phyloP scores from a whole-genome alignment of 2,113 vertebrate genomes.

The Peucedramus taeniatus region DNA sequence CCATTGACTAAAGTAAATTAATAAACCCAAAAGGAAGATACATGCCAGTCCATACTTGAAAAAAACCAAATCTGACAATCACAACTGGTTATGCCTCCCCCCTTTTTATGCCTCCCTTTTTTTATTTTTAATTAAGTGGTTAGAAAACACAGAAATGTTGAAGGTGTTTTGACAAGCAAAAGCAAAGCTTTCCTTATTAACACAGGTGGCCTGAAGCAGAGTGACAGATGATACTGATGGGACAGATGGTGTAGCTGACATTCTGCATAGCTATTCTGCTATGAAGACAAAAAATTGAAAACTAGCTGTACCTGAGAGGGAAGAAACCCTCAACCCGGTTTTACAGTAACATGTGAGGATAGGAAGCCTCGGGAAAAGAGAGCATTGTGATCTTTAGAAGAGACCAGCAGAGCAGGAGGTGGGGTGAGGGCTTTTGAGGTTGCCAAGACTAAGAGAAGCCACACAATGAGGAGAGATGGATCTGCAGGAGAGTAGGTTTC shows the following conservation, averaged over 20 bases:
- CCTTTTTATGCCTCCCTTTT: not conserved
- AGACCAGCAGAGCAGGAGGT: not conserved
- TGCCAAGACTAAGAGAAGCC: not conserved
- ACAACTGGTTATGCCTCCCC: not conserved
- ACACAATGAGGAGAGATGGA: accelerated
- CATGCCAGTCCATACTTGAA: not conserved
- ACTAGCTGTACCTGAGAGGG: not conserved
- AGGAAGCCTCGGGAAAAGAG: not conserved
- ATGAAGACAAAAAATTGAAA: conserved; percentile 9
- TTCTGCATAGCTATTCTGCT: not conserved
- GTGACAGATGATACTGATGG: not conserved
- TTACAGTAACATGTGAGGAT: not conserved
- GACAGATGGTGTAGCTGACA: conserved; percentile 49
- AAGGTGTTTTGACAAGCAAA: conserved; percentile 23
- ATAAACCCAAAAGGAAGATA: not conserved
- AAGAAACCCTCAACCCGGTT: not conserved
- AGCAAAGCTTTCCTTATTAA: not conserved
- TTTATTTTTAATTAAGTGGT: not conserved
- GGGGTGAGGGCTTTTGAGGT: not conserved
- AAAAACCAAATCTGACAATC: not conserved
- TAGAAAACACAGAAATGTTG: not conserved
- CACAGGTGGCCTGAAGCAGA: conserved; percentile 24
- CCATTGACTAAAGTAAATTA: not conserved
- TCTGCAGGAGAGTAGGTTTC: not conserved
- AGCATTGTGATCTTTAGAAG: not conserved